Evolutionary conservation across 2,888 invertebrate genomes (phyloP), one percentile per base, ranked within the genome.

Genomic region (Luperina nickerlii): DNA sequence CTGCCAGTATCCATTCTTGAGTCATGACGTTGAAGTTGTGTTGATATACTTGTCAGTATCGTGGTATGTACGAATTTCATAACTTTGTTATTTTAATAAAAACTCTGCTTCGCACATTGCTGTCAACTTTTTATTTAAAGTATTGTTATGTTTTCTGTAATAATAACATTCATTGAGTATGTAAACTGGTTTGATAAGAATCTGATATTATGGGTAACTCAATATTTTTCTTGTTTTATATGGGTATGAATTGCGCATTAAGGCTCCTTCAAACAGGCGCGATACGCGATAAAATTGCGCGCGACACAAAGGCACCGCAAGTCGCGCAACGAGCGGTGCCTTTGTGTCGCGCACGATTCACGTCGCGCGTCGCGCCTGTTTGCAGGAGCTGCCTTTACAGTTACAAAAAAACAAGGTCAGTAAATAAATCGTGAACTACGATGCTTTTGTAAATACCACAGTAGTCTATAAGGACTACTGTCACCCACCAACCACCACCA

Each of bases 171-270:
- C 4, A n/a, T 32, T 54, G 45, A 32, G 27, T 48, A 77, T 71
- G 68, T 78, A 60, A 72, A 66, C 68, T 67, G 60, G 67, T 82
- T 78, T 48, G 76, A 77, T 79, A 76, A 79, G 72, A 15, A 74
- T 78, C 68, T 74, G 54, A 38, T 54, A 65, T 38, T 20, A 45
- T 15, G 7, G 3, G 15, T 32, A 15, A 45, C 24, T 67, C 1
- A 24, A 27, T 54, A 24, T 63, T 60, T 63, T 60, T 48, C 9
- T 48, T 6, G 27, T 65, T 71, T 75, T 72, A 11, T n/a, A 32
- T 2, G 15, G 45, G 27, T 11, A 70, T 60, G 24, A 62, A 27
- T 76, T 76, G 45, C 68, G 27, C 54, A n/a, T 76, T 45, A 57
- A 32, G 32, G 32, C 32, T 32, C 32, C 1, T 32, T 1, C 32